phyloP scores from a whole-genome alignment of 2,797 vertebrate species.

The Etheostoma nigrum region DNA sequence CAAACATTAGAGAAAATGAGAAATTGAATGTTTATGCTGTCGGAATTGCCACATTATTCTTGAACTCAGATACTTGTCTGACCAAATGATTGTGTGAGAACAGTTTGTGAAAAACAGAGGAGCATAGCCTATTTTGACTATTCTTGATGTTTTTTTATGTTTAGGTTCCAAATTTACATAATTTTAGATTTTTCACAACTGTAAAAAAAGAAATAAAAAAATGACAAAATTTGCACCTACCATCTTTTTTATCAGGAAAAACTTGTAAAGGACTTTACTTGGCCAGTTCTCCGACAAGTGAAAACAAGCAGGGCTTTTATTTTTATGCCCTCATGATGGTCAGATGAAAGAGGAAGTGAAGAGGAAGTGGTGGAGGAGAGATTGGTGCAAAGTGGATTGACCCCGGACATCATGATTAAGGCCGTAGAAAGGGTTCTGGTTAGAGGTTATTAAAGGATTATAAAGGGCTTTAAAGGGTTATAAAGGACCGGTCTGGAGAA shows the following conservation, averaged over 20 bases:
- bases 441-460: constrained; percentile 69
- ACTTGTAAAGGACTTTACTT: background rate
- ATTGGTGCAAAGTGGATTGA: constrained; percentile 70
- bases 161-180: background rate
- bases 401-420: constrained; percentile 59
- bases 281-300: background rate
- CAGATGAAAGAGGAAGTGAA: constrained; percentile 57
- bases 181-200: constrained; percentile 7
- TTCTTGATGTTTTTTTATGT: background rate
- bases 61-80: constrained; percentile 6
- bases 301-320: constrained; percentile 13
- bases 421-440: constrained; percentile 58
- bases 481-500: constrained; percentile 64
- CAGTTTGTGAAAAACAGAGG: background rate
- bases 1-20: constrained; percentile 49
- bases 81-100: background rate
- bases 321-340: constrained; percentile 35
- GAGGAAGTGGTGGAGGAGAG: constrained; percentile 58
- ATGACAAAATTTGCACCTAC: no score
- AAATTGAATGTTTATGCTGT: constrained; percentile 40
- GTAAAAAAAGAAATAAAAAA: background rate
- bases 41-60: constrained; percentile 15
- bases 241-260: background rate
- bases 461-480: constrained; percentile 50
- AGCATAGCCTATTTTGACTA: background rate